Percentiles rank a stretch among this genome's conserved stretches.
Conservation (phyloP, 2,888 invertebrate species). For the Limnephilus rhombicus region DNA sequence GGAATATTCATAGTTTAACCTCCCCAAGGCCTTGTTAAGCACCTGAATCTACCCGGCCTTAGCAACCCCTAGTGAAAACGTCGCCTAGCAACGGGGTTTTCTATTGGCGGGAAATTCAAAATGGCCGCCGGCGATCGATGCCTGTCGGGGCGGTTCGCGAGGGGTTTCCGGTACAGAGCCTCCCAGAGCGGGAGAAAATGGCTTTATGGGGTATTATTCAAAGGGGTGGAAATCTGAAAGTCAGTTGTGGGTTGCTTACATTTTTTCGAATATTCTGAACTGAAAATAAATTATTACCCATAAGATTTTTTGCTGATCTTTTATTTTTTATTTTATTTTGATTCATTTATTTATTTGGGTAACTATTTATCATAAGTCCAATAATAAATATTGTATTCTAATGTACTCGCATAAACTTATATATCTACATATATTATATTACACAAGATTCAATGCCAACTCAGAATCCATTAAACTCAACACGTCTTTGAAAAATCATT, state of each 20-base stretch:
- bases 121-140: conserved; percentile 76
- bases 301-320: no score
- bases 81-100: conserved; percentile 74
- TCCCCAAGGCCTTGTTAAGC: conserved; percentile 10
- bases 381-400: no score
- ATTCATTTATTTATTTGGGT: no score
- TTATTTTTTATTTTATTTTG: no score
- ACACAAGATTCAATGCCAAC: no score
- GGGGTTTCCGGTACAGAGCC: conserved; percentile 57
- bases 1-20: not conserved
- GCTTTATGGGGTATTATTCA: not conserved
- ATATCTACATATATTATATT: no score
- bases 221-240: not conserved
- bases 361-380: no score
- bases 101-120: conserved; percentile 79
- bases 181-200: conserved; percentile 49
- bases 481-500: no score
- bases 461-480: no score
- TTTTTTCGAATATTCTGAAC: no score
- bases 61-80: conserved; percentile 64
- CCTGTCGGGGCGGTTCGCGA: conserved; percentile 67
- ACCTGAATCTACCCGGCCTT: not conserved
- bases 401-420: no score
- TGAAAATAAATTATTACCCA: no score
- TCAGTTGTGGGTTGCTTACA: not conserved